These are phyloP conservation scores for Cyprinodon tularosa DNA, from an alignment of 2,113 vertebrate genomes.

Conservation along the genomic window DNA sequence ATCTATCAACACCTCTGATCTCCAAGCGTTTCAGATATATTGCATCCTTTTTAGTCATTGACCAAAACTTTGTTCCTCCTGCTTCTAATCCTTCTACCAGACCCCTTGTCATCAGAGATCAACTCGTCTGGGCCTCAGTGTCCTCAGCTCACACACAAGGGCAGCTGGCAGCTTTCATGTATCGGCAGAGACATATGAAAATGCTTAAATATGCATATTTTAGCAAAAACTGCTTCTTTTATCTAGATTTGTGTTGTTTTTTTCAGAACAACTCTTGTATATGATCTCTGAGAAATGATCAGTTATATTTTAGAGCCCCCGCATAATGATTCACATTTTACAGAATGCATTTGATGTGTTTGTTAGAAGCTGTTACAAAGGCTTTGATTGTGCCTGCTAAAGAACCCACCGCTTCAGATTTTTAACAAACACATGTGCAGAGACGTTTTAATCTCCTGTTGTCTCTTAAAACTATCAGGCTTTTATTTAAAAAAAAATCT, in stretches of 20 bases:
- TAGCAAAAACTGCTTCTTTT: conserved; percentile 50
- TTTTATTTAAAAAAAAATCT: conserved; percentile 65
- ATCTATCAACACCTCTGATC: conserved; percentile 66
- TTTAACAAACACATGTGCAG: conserved; percentile 48
- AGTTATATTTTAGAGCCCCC: conserved; percentile 36
- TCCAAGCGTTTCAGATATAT: conserved; percentile 63
- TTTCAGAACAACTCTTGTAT: conserved; percentile 27
- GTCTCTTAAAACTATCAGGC: conserved; percentile 69
- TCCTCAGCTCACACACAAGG: conserved; percentile 70
- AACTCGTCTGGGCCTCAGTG: conserved; percentile 69
- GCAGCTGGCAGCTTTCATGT: conserved; percentile 69
- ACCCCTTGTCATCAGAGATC: conserved; percentile 75
- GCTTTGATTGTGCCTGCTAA: conserved; percentile 67
- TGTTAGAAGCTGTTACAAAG: conserved; percentile 56
- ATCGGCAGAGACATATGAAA: conserved; percentile 67
- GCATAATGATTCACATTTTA: conserved; percentile 56
- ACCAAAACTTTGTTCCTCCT: conserved; percentile 67
- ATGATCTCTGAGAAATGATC: conserved; percentile 57
- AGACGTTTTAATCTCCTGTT: conserved; percentile 56
- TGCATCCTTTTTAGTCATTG: conserved; percentile 72
- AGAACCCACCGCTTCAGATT: conserved; percentile 65
- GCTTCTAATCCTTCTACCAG: conserved; percentile 74
- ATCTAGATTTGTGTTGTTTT: conserved; percentile 28
- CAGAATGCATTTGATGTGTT: conserved; percentile 66
- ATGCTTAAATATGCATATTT: conserved; percentile 57